Evolutionary conservation across 2,113 vertebrate species (phyloP), one percentile per base, ranked within the genome.

Genomic region (Uria lomvia): DNA sequence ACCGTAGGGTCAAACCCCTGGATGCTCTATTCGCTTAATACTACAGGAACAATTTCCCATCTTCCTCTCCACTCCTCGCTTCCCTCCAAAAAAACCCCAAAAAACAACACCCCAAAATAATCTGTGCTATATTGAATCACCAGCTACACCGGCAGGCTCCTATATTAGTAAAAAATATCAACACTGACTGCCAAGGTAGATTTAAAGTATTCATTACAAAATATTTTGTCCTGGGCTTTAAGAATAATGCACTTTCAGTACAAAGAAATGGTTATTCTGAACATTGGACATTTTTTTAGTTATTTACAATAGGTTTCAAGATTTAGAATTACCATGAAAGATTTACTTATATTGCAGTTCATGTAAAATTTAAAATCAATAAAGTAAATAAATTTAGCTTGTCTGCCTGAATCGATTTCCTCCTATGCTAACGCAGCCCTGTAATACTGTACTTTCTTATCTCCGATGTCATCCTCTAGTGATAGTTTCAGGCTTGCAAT

Each of bases 321-420:
- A 97, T 97, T 98, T 97, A 97, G 97, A 98, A 98, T 98, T 98
- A 98, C 97, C 97, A 96, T 95, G 97, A 98, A 98, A 98, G 98
- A 98, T 98, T 98, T 98, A 98, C 98, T 98, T 97, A 97, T 96
- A 98, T 97, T 97, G 97, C 97, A 96, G 96, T 98, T 96, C 97
- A 98, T 98, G 98, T 98, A 98, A 98, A 98, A 98, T 98, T 98
- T 98, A 98, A 98, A 98, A 98, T 98, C 98, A 98, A 98, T 98
- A 98, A 98, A 98, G 97, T 97, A 96, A 98, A 98, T 98, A 98
- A 98, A 98, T 98, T 98, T 97, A 97, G 72, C 95, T 98, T 98
- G 98, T 98, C 98, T 97, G 91, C 95, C 96, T 82, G 96, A 98
- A 98, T 98, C 97, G 97, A 98, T 98, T 98, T 97, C 86, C 94